These are phyloP conservation scores for Noturus placidus DNA, from an alignment of 2,113 vertebrate genomes.

Conservation along the genomic window DNA sequence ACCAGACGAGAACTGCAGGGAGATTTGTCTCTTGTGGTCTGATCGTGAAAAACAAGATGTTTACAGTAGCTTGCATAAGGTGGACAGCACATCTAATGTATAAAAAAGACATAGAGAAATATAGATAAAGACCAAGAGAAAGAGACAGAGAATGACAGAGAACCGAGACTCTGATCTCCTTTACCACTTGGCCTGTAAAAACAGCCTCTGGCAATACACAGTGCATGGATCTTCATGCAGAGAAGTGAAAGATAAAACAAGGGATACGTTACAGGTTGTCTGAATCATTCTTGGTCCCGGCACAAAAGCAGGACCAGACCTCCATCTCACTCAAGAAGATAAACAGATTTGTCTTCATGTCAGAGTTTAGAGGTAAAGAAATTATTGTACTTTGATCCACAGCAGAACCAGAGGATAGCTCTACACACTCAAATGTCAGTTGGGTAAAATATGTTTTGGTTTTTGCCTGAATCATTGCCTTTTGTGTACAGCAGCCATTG, in stretches of 20 bases:
- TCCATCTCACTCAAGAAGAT: not conserved
- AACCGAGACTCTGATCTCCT: constrained; percentile 24
- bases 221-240: not conserved
- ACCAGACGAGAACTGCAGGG: too few species aligned
- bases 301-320: not conserved
- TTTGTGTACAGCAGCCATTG: not conserved
- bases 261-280: constrained; percentile 5
- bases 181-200: constrained; percentile 21
- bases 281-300: not conserved
- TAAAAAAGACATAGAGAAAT: not conserved
- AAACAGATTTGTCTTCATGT: constrained; percentile 26
- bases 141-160: constrained; percentile 27
- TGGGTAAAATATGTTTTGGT: not conserved
- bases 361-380: constrained; percentile 8
- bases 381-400: not conserved
- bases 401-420: not conserved
- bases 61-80: not conserved
- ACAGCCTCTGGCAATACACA: constrained; percentile 8
- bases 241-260: not conserved
- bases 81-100: not conserved
- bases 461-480: not conserved
- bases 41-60: not conserved
- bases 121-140: not conserved
- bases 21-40: too few species aligned
- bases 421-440: not conserved